Evolutionary conservation across 2,888 invertebrate species (phyloP).

Genomic region (Balanococcus diminutus): DNA sequence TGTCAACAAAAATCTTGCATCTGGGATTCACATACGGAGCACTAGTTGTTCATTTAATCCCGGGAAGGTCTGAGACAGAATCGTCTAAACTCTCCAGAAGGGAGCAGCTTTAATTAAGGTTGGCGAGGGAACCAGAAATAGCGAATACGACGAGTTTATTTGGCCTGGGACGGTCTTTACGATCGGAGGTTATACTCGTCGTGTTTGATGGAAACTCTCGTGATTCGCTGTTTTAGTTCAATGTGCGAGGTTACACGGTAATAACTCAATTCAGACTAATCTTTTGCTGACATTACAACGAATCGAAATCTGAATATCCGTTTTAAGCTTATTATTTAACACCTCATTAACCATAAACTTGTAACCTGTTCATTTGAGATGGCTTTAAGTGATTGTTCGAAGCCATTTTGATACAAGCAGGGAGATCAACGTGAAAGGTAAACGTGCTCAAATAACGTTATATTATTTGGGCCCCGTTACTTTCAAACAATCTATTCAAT

Average conservation of each 20-base stretch:
- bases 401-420: constrained; percentile 51
- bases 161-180: constrained; percentile 65
- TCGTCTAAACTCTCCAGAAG: constrained; percentile 71
- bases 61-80: constrained; percentile 81
- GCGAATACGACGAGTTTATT: constrained; percentile 63
- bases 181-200: constrained; percentile 60
- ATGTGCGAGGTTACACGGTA: constrained; percentile 73
- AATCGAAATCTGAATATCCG: constrained; percentile 39
- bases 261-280: constrained; percentile 89
- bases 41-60: constrained; percentile 62
- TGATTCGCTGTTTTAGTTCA: constrained; percentile 76
- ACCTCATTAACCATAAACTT: background rate
- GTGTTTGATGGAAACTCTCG: constrained; percentile 71
- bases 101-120: constrained; percentile 69
- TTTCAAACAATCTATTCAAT: constrained; percentile 39
- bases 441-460: constrained; percentile 40
- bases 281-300: constrained; percentile 66
- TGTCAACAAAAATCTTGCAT: constrained; percentile 76
- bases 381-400: constrained; percentile 17
- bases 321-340: background rate
- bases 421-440: constrained; percentile 48
- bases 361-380: constrained; percentile 55
- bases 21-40: constrained; percentile 72
- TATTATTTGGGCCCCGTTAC: constrained; percentile 48
- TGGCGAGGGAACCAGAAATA: constrained; percentile 78